A percentile compares a stretch with the other conserved stretches of the same genome.
These are phyloP conservation scores for Drosophila melanica DNA, from an alignment of 1,140 invertebrate species.

Conservation along the genomic window DNA sequence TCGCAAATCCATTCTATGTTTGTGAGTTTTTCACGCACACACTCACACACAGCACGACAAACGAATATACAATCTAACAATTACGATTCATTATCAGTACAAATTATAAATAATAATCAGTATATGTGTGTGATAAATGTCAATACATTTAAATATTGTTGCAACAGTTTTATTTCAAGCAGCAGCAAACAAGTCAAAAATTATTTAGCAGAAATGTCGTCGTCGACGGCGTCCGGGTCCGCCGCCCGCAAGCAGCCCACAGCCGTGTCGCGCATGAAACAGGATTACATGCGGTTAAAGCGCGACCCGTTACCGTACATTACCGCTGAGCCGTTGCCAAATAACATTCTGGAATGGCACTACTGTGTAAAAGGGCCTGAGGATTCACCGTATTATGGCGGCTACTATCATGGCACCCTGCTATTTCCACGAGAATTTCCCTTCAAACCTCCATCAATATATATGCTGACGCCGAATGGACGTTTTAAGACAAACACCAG, in stretches of 20 bases:
- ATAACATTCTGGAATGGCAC: constrained; percentile 98
- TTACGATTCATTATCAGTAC: constrained; percentile 15
- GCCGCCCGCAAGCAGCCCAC: constrained; percentile 83
- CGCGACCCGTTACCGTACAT: constrained; percentile 95
- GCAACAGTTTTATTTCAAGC: constrained; percentile 34
- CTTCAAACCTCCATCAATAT: constrained; percentile 99
- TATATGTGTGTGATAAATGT: constrained; percentile 21
- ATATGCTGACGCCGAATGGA: constrained; percentile 99
- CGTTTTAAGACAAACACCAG: constrained; percentile 95
- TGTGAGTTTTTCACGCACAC: neutral
- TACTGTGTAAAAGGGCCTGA: constrained; percentile 90
- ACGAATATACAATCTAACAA: neutral
- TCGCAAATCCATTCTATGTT: neutral
- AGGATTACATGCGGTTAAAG: constrained; percentile 97
- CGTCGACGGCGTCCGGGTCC: constrained; percentile 63
- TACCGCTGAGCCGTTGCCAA: constrained; percentile 91
- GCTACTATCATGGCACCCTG: constrained; percentile 98
- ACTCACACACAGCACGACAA: neutral
- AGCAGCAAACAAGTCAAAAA: constrained; percentile 29
- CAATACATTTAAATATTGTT: constrained; percentile 13
- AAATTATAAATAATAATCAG: neutral
- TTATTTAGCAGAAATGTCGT: constrained; percentile 52
- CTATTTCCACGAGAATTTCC: constrained; percentile 98
- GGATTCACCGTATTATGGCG: constrained; percentile 96
- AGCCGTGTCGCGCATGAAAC: constrained; percentile 95